A percentile compares a stretch with the other conserved stretches of the same genome.
Evolutionary conservation across 2,797 vertebrate genomes (phyloP).

Genomic region (Tadarida brasiliensis): DNA sequence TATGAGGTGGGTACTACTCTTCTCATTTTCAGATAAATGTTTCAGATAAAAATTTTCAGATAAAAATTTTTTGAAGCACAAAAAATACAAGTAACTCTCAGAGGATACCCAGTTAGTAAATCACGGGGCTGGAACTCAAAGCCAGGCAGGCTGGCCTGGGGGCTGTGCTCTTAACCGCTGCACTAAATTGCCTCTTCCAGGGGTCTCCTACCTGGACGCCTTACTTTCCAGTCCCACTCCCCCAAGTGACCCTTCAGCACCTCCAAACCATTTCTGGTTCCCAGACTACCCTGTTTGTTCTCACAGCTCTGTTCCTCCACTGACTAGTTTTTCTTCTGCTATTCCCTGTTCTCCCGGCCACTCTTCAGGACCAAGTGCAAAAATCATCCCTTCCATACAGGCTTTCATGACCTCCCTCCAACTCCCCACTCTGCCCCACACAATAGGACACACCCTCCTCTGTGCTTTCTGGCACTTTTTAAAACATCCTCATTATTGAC

Average conservation of each 20-base stretch:
- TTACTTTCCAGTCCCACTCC: background rate
- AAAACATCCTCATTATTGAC: constrained; percentile 33
- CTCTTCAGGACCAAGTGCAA: constrained; percentile 3
- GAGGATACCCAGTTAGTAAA: background rate
- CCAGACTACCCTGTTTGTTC: background rate
- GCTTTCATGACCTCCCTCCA: background rate
- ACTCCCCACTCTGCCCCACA: background rate
- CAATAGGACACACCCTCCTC: background rate
- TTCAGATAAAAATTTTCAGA: too few species aligned
- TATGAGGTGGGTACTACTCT: background rate
- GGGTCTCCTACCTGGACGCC: background rate
- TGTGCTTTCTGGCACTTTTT: constrained; percentile 35
- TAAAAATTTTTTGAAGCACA: too few species aligned
- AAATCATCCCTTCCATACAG: background rate
- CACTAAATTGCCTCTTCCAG: background rate
- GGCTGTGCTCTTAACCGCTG: background rate
- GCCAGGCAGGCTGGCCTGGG: background rate
- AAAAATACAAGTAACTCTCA: background rate
- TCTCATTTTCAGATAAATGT: constrained; percentile 52
- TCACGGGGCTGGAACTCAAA: background rate
- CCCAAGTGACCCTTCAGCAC: background rate
- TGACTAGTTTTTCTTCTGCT: background rate
- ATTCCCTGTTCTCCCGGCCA: background rate
- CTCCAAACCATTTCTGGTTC: constrained; percentile 18
- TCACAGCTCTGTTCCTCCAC: background rate